Evolutionary conservation across 2,113 vertebrate genomes (phyloP).

Genomic region (Pygoscelis antarcticus): DNA sequence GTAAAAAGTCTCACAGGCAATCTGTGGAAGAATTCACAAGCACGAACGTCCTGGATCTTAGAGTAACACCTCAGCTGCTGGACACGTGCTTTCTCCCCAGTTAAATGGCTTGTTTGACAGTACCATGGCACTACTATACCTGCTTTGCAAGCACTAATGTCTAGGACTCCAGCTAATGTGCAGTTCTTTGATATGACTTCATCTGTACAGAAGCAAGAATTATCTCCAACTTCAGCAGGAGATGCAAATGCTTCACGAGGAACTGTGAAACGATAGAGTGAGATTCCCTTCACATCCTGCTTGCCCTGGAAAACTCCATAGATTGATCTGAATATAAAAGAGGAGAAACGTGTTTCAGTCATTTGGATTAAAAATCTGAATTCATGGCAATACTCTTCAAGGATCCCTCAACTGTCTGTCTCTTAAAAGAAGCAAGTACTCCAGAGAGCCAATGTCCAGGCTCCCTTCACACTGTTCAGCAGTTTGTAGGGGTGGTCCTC

Average conservation of each 20-base stretch:
- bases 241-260: slow-evolving; percentile 82
- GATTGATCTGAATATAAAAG: slow-evolving; percentile 81
- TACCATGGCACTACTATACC: slow-evolving; percentile 45
- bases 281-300: slow-evolving; percentile 82
- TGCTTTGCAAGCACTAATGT: slow-evolving; percentile 81
- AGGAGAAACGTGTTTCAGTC: background rate
- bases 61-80: background rate
- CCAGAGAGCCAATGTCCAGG: background rate
- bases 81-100: background rate
- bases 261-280: slow-evolving; percentile 85
- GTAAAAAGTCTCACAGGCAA: background rate
- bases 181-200: slow-evolving; percentile 75
- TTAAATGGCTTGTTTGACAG: background rate
- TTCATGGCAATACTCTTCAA: background rate
- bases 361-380: background rate
- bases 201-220: slow-evolving; percentile 86
- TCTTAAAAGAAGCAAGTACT: background rate
- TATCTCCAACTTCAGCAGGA: slow-evolving; percentile 79
- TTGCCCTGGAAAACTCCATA: slow-evolving; percentile 76
- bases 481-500: background rate
- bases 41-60: rapidly evolving
- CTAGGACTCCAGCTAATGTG: slow-evolving; percentile 82
- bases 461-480: background rate
- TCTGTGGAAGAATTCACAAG: background rate
- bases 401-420: background rate